Evolutionary conservation across 2,113 vertebrate genomes (phyloP).

Genomic region (Oceanodroma tethys): DNA sequence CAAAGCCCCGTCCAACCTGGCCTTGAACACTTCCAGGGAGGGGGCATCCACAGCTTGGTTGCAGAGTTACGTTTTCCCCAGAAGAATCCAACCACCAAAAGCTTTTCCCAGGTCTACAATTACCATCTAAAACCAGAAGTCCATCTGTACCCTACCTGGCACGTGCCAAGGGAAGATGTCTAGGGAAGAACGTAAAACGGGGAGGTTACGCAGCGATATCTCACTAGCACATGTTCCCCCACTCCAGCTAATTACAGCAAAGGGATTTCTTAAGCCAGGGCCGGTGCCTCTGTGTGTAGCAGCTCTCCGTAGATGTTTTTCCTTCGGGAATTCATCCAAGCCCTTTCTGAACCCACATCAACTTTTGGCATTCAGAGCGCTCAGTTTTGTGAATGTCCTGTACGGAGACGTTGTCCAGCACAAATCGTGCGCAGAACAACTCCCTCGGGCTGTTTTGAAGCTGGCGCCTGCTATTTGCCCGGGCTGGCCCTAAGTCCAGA

Average conservation of each 20-base stretch:
- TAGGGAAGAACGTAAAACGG: neutral
- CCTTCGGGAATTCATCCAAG: neutral
- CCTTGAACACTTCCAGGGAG: neutral
- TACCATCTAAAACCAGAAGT: neutral
- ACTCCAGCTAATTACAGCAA: neutral
- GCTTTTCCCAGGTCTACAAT: neutral
- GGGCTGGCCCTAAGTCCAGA: neutral
- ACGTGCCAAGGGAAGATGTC: neutral
- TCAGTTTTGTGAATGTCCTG: neutral
- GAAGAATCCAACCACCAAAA: neutral
- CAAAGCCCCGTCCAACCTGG: neutral
- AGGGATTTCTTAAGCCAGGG: rapidly evolving
- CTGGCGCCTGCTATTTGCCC: neutral
- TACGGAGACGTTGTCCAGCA: neutral
- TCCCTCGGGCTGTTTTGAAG: neutral
- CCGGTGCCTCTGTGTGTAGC: neutral
- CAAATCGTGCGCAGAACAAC: neutral
- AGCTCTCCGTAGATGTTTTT: neutral
- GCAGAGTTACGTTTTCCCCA: neutral
- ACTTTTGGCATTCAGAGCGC: neutral
- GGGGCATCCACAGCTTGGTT: neutral
- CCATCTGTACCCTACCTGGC: neutral
- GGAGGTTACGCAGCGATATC: neutral
- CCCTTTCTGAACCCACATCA: neutral
- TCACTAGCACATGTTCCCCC: neutral